Evolutionary conservation across 1,140 invertebrate genomes (phyloP).

Genomic region (Streblospio benedicti): DNA sequence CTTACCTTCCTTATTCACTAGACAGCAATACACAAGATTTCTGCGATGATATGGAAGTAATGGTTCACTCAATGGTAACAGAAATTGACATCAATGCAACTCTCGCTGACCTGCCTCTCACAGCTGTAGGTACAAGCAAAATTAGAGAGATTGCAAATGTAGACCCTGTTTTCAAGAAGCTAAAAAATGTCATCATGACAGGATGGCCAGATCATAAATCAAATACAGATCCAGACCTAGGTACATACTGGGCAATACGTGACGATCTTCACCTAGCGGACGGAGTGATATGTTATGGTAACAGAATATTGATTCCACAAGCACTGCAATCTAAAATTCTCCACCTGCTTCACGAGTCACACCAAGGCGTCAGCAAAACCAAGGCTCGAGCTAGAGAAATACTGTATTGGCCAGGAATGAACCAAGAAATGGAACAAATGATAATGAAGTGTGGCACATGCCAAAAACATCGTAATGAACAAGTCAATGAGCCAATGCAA

Average conservation of each 20-base stretch:
- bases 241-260: constrained; percentile 15
- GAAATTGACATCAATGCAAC: too few relatives aligned
- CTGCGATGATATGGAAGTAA: too few relatives aligned
- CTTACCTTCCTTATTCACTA: too few relatives aligned
- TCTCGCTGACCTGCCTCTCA: too few relatives aligned
- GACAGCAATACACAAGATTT: too few relatives aligned
- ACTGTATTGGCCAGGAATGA: constrained; percentile 26
- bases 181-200: too few relatives aligned
- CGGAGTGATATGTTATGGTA: constrained; percentile 20
- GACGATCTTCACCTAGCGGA: constrained; percentile 21
- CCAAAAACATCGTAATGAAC: constrained; percentile 11
- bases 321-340: constrained; percentile 17
- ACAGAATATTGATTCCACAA: constrained; percentile 20
- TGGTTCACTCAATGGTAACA: too few relatives aligned
- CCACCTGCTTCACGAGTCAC: constrained; percentile 17
- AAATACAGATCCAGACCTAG: neutral
- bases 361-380: constrained; percentile 22
- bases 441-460: constrained; percentile 20
- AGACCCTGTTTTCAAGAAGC: too few relatives aligned
- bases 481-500: neutral
- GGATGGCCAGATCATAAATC: constrained; percentile 17
- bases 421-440: constrained; percentile 23
- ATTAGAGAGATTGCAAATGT: too few relatives aligned
- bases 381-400: constrained; percentile 12
- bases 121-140: too few relatives aligned